These are phyloP conservation scores for Drosophila elegans DNA, from an alignment of 1,140 invertebrate genomes.

Conservation along the genomic window DNA sequence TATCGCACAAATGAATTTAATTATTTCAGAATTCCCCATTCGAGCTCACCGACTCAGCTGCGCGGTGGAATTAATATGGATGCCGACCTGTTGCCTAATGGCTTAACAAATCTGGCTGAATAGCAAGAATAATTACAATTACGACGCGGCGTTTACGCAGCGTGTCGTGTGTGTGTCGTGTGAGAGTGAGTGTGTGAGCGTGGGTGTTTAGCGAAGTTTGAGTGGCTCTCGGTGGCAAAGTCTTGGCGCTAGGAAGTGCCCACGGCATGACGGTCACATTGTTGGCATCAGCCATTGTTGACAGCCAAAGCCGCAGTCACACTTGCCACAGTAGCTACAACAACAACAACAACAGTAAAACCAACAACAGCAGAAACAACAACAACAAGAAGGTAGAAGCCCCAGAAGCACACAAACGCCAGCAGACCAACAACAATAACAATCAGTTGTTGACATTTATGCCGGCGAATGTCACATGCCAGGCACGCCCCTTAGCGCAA, in stretches of 20 bases:
- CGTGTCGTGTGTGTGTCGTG: conserved; percentile 4
- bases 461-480: conserved; percentile 75
- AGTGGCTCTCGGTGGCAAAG: conserved; percentile 67
- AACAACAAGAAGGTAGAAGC: conserved; percentile 21
- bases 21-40: conserved; percentile 50
- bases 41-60: conserved; percentile 28
- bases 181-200: background rate
- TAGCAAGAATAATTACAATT: conserved; percentile 55
- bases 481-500: conserved; percentile 35
- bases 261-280: conserved; percentile 68
- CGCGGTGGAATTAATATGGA: conserved; percentile 39
- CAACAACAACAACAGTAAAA: conserved; percentile 24
- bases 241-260: conserved; percentile 57
- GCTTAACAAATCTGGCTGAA: conserved; percentile 51
- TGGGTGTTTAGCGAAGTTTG: conserved; percentile 41
- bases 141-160: conserved; percentile 60
- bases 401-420: conserved; percentile 16
- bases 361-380: conserved; percentile 24
- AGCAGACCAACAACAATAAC: conserved; percentile 42
- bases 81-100: conserved; percentile 63
- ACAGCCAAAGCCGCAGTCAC: conserved; percentile 72
- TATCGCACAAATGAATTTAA: conserved; percentile 73
- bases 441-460: conserved; percentile 80
- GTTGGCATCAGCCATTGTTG: conserved; percentile 71
- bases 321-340: conserved; percentile 43